Evolutionary conservation across 2,888 invertebrate genomes (phyloP), one percentile per base, ranked within the genome.

Genomic region (Limnephilus rhombicus): DNA sequence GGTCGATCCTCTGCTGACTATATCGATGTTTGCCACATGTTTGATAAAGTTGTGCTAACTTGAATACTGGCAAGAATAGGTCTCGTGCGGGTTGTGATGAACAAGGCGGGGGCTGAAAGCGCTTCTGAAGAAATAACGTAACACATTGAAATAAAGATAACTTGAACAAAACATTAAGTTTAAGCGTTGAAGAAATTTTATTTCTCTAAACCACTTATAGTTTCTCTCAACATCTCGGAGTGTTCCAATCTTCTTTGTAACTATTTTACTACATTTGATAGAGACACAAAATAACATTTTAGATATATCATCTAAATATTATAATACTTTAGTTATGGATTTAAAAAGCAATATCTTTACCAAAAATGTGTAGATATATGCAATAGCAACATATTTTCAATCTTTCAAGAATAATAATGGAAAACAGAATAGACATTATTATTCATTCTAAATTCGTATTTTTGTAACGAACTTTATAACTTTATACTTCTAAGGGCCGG

Each of bases 1-100:
- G 68, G 68, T n/a, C 68, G n/a, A 68, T 68, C 68, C 24, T n/a
- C 9, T 68, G 68, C 24, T 9, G 24, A n/a, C 24, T 68, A 68
- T 68, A 68, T 68, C 68, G n/a, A 68, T 68, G 68, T 68, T 45
- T n/a, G 80, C 90, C 83, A 85, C 90, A 90, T 90, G 85, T 90
- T 82, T 90, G 31, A 37, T 90, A 83, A 90, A 90, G 85, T 90
- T 90, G 7, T 34, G 90, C 29, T 34, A 90, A 90, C 85, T 90
- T 85, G 85, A 90, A 85, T 85, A 85, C 68, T 68, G 68, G 68
- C 85, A 53, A 45, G 83, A 82, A 90, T 90, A 12, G 81, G 83
- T 90, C 90, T 53, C 90, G 37, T 24, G 90, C 31, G 90, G 53
- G 53, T 53, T 83, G 83, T 85, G 90, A 90, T 90, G 90, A 82